Evolutionary conservation across 2,797 vertebrate genomes (phyloP).

Genomic region (Xenentodon cancila): DNA sequence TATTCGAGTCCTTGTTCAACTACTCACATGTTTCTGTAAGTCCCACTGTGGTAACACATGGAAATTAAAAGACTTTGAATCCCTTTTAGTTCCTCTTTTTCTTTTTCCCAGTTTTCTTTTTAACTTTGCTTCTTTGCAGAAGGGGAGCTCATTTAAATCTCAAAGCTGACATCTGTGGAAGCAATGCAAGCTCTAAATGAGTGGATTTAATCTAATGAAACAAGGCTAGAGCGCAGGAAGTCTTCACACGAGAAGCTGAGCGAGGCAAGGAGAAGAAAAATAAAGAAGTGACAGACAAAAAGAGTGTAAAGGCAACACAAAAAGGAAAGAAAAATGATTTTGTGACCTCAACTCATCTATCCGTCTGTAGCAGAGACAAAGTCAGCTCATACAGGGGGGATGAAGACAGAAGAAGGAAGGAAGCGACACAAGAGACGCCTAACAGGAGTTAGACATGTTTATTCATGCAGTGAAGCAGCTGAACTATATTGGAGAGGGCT

Average conservation of each 20-base stretch:
- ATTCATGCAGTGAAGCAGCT: slow-evolving; percentile 72
- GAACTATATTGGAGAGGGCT: slow-evolving; percentile 70
- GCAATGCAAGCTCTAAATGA: slow-evolving; percentile 74
- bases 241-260: slow-evolving; percentile 55
- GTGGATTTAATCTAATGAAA: slow-evolving; percentile 78
- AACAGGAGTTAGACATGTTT: slow-evolving; percentile 61
- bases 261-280: slow-evolving; percentile 35
- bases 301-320: slow-evolving; percentile 26
- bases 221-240: slow-evolving; percentile 69
- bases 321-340: slow-evolving; percentile 34
- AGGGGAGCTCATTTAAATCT: slow-evolving; percentile 84
- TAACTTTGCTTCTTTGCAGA: slow-evolving; percentile 75
- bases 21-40: slow-evolving; percentile 37
- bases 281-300: slow-evolving; percentile 13
- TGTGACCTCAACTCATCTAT: slow-evolving; percentile 50
- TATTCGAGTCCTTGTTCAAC: slow-evolving; percentile 33
- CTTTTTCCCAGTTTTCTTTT: slow-evolving; percentile 72
- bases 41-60: slow-evolving; percentile 44
- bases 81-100: slow-evolving; percentile 64
- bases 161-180: slow-evolving; percentile 85
- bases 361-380: slow-evolving; percentile 42
- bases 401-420: slow-evolving; percentile 42
- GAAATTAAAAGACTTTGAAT: slow-evolving; percentile 65
- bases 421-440: slow-evolving; percentile 53
- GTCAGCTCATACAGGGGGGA: slow-evolving; percentile 46